Evolutionary conservation across 1,140 invertebrate species (phyloP), one percentile per base, ranked within the genome.

Genomic region (Heliothis virescens): DNA sequence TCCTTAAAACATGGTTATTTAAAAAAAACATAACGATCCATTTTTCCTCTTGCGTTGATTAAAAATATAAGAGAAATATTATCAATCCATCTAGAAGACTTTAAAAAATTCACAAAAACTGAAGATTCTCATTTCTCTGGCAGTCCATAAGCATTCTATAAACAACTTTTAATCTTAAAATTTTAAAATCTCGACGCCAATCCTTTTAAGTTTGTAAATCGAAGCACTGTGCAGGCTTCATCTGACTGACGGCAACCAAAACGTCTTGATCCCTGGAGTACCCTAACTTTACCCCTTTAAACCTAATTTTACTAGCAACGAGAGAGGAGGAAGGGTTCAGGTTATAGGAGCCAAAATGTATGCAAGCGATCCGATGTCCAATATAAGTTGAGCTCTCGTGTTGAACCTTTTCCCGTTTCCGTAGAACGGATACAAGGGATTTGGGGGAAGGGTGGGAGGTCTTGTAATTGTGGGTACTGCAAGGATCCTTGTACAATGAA

Each of bases 401-500:
- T 75, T 85, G 75, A 82, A 79, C 81, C 59, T 29, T 47, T 65
- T 15, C 69, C 78, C 75, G 80, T 72, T 71, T 29, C 16, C 55
- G 29, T 71, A 26, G 60, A 79, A 79, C 16, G 11, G 55, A 80
- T 85, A 75, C 81, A 59, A 79, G 71, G 79, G 57, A 48, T 82
- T 75, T 55, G 67, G 57, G 48, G 79, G 78, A 26, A 76, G 83
- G 3, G 69, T 26, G 85, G 85, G n/a, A 77, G 88, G 26, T 86
- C 84, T 79, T 16, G 57, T 67, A 83, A 79, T 11, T 60, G 41
- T 88, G 83, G 90, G 71, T 55, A 63, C 57, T 85, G 86, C 77
- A 87, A 81, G 89, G 84, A 89, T 89, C 85, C 89, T 90, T 88
- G 85, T 90, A 92, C 90, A 92, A 92, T 91, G 91, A 91, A 91